These are phyloP conservation scores for Stenodera caucasica DNA, from an alignment of 2,888 invertebrate genomes.

Conservation along the genomic window DNA sequence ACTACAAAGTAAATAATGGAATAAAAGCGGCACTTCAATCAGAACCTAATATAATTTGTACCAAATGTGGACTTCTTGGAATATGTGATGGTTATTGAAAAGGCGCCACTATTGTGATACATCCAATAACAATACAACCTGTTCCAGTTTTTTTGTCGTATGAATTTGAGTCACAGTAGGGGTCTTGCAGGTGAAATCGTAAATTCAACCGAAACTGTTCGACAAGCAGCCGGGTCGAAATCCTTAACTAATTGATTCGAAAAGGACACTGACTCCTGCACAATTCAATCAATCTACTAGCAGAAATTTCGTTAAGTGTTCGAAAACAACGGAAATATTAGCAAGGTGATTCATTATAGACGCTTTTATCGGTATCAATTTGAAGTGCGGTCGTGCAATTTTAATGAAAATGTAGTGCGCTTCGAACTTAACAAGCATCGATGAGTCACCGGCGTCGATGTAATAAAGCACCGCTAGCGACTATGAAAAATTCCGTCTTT, in stretches of 20 bases:
- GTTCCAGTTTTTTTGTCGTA: slow-evolving; percentile 26
- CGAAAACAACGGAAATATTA: too few species aligned
- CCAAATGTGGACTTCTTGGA: neutral
- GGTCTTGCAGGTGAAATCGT: slow-evolving; percentile 19
- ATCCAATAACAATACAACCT: slow-evolving; percentile 30
- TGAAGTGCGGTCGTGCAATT: slow-evolving; percentile 3
- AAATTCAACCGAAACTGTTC: slow-evolving; percentile 19
- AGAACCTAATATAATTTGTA: neutral
- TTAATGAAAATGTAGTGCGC: slow-evolving; percentile 9
- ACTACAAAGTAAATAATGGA: too few species aligned
- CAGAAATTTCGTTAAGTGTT: too few species aligned
- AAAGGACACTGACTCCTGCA: slow-evolving; percentile 4
- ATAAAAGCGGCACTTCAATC: slow-evolving; percentile 15
- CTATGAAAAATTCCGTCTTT: neutral
- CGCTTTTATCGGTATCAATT: slow-evolving; percentile 4
- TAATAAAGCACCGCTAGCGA: slow-evolving; percentile 10
- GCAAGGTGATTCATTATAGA: neutral
- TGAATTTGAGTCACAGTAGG: slow-evolving; percentile 24
- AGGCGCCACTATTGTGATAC: slow-evolving; percentile 27
- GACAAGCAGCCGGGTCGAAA: slow-evolving; percentile 8
- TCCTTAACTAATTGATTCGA: slow-evolving; percentile 6
- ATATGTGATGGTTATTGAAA: slow-evolving; percentile 17
- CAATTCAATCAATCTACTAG: neutral
- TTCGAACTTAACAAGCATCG: slow-evolving; percentile 11
- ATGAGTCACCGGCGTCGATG: slow-evolving; percentile 12